phyloP scores from a whole-genome alignment of 2,113 vertebrate species.

The Onychostruthus taczanowskii region DNA sequence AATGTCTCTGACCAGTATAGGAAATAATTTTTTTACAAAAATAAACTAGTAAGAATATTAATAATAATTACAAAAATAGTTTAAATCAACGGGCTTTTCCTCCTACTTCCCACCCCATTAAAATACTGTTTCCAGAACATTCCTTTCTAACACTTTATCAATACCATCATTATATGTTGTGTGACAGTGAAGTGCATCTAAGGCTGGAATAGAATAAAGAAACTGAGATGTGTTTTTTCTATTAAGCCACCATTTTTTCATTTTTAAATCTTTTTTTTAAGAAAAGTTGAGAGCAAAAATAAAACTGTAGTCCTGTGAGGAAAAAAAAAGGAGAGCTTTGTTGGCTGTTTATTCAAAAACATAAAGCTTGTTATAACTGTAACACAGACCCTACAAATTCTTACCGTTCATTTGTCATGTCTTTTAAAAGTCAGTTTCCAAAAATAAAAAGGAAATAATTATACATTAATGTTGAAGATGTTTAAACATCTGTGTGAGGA shows the following conservation, averaged over 20 bases:
- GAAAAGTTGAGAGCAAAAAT: not conserved
- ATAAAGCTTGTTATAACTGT: not conserved
- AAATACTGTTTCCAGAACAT: constrained; percentile 14
- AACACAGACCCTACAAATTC: not conserved
- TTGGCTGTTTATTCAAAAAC: not conserved
- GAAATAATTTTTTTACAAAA: not conserved
- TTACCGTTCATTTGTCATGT: not conserved
- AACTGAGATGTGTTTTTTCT: not conserved
- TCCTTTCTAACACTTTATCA: constrained; percentile 1
- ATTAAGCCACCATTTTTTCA: not conserved
- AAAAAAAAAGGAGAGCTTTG: not conserved
- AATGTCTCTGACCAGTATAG: not conserved
- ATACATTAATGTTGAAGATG: not conserved
- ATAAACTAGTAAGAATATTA: not conserved
- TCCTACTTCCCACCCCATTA: not conserved
- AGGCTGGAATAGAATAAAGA: not conserved
- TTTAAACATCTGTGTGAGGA: not conserved
- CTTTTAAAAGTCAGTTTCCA: not conserved
- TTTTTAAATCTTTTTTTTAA: not conserved
- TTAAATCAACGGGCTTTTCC: not conserved
- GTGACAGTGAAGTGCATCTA: not conserved
- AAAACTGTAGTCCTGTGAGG: not conserved
- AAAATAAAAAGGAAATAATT: not conserved
- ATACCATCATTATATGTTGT: not conserved
- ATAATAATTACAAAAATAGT: not conserved